Base-by-base conservation (phyloP, 2,888 invertebrate species). In the Elaeidobius kamerunicus region DNA sequence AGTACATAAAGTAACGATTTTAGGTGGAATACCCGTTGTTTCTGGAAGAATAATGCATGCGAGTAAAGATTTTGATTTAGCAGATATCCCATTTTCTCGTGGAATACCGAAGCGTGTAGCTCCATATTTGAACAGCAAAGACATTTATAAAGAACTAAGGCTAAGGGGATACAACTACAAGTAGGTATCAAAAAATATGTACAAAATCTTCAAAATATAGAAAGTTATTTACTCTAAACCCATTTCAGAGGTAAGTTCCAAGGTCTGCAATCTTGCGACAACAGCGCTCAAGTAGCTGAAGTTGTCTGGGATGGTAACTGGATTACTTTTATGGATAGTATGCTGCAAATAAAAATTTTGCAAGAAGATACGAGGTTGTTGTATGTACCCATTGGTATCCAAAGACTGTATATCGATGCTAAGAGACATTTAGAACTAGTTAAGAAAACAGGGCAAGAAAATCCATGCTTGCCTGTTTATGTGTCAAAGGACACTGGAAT, bases 251-350 rank as follows among this genome's bases (percentile, higher is more conserved):
- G 62, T 5, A 39, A 42, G 11, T 68, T 67, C 45, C 53, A 58
- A 36, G 59, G 55, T 3, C 44, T 68, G 9, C 41, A 62, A 32
- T 53, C 59, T 17, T 65, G 64, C 44, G 55, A 63, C 34, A 35
- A 53, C 3, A 53, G 35, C 7, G 62, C 54, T n/a, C 38, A 60
- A 7, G 28, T 38, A 11, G 66, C 57, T 28, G 44, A 49, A 12
- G 59, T 67, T 18, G 51, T 43, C 41, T 67, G 67, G 67, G 52
- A 60, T 2, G 55, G 60, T 7, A 90, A 91, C 73, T 93, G 91
- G 91, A 85, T 91, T 9, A 81, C 89, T 1, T 92, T 90, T 72
- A 81, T 93, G 77, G 93, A 93, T 72, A 87, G 88, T 44, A 85
- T 93, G 83, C 76, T 93, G 7, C 93, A 93, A 72, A 79, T 88